These are phyloP conservation scores for Astropecten irregularis DNA, from an alignment of 53 echinoderm and acorn worm species.

Conservation along the genomic window DNA sequence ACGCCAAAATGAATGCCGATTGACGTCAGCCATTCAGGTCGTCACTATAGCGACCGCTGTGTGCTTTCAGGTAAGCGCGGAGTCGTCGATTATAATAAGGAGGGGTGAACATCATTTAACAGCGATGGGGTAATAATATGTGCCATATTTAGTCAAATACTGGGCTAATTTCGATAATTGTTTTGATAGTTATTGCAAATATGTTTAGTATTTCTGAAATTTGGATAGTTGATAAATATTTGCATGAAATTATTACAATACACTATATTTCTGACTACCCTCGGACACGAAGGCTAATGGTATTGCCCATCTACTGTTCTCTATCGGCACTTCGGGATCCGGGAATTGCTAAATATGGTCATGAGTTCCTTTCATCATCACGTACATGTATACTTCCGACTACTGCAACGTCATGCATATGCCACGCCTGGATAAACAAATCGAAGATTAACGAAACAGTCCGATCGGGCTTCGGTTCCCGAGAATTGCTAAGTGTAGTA, in stretches of 20 bases:
- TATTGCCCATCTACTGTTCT: slow-evolving; percentile 12
- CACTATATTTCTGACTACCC: neutral
- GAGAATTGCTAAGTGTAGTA: slow-evolving; percentile 19
- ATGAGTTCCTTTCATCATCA: slow-evolving; percentile 15
- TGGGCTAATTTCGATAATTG: no score
- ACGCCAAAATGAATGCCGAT: slow-evolving; percentile 65
- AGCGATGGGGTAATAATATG: neutral
- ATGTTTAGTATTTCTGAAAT: no score
- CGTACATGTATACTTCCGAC: slow-evolving; percentile 61
- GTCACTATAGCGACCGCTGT: slow-evolving; percentile 48
- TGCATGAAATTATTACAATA: neutral
- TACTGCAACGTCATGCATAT: slow-evolving; percentile 43
- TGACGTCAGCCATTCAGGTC: slow-evolving; percentile 74
- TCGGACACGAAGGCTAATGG: slow-evolving; percentile 4
- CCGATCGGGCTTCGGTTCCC: slow-evolving; percentile 36
- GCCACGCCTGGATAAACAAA: slow-evolving; percentile 68
- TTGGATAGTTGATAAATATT: no score
- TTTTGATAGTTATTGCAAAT: no score
- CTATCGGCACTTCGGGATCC: slow-evolving; percentile 51
- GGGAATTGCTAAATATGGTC: slow-evolving; percentile 63
- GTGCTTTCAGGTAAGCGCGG: slow-evolving; percentile 47
- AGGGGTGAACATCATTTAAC: neutral
- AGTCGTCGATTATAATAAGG: slow-evolving; percentile 35
- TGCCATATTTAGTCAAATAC: no score
- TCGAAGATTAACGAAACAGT: slow-evolving; percentile 57